Conservation (phyloP, 2,888 invertebrate genomes). For the Spialia ferax region DNA sequence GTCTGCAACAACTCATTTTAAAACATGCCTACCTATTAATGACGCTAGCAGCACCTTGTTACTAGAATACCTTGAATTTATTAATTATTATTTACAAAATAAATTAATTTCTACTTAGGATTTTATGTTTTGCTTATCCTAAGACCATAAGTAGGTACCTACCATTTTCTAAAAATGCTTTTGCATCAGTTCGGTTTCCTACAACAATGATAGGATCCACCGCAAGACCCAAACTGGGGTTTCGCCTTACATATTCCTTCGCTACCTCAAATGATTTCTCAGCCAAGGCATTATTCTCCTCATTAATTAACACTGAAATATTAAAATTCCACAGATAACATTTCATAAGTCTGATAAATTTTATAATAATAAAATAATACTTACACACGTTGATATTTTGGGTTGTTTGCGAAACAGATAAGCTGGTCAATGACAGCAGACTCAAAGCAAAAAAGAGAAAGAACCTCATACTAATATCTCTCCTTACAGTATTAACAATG, state of each 20-base stretch:
- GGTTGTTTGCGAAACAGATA: slow-evolving; percentile 85
- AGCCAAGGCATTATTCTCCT: slow-evolving; percentile 90
- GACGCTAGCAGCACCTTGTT: neutral
- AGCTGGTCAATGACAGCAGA: slow-evolving; percentile 53
- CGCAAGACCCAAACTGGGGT: slow-evolving; percentile 89
- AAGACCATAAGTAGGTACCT: slow-evolving; percentile 65
- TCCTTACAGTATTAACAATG: slow-evolving; percentile 16
- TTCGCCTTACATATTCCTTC: slow-evolving; percentile 90
- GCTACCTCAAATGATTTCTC: slow-evolving; percentile 91
- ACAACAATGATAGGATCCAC: slow-evolving; percentile 88
- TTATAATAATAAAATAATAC: slow-evolving; percentile 60
- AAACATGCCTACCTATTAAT: too few relatives aligned
- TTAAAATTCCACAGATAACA: neutral
- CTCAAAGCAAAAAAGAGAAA: slow-evolving; percentile 52
- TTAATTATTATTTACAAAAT: neutral
- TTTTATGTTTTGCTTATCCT: too few relatives aligned
- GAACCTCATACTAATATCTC: slow-evolving; percentile 49
- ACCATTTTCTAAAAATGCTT: slow-evolving; percentile 90
- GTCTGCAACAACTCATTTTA: too few relatives aligned
- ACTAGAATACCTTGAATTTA: neutral
- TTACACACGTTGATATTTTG: slow-evolving; percentile 92
- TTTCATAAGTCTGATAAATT: neutral
- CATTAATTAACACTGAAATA: slow-evolving; percentile 90
- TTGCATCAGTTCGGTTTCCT: slow-evolving; percentile 91
- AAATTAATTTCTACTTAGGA: too few relatives aligned